phyloP scores from a whole-genome alignment of 1,140 invertebrate species.

The Cherax destructor region DNA sequence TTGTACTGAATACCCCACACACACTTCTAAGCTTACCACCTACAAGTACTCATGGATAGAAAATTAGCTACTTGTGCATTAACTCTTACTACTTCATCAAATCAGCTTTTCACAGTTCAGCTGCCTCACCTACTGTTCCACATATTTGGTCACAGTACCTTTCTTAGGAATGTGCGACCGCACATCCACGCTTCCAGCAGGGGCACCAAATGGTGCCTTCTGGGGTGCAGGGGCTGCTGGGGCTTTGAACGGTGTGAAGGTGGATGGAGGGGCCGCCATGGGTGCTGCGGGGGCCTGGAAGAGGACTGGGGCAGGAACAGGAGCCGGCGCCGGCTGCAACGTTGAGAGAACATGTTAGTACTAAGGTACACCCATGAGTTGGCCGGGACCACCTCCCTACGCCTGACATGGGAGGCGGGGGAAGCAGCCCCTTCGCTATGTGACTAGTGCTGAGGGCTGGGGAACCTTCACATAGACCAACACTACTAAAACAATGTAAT shows the following conservation, averaged over 20 bases:
- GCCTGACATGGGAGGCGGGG: constrained; percentile 37
- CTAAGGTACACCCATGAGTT: neutral
- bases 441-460: constrained; percentile 11
- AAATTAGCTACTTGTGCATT: no score
- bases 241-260: constrained; percentile 59
- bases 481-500: constrained; percentile 5
- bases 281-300: constrained; percentile 67
- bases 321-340: constrained; percentile 76
- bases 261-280: constrained; percentile 68
- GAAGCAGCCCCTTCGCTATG: constrained; percentile 31
- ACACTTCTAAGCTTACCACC: no score
- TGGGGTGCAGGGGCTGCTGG: constrained; percentile 59
- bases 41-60: no score
- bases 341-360: constrained; percentile 63
- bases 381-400: constrained; percentile 19
- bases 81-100: neutral
- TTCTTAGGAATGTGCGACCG: constrained; percentile 71
- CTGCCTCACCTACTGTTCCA: neutral
- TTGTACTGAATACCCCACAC: neutral
- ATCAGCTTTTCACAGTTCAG: neutral
- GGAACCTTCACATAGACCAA: neutral
- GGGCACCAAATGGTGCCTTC: constrained; percentile 66
- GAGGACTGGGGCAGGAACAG: constrained; percentile 74
- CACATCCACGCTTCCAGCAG: constrained; percentile 70
- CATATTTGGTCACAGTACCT: constrained; percentile 48